Evolutionary conservation across 2,888 invertebrate species (phyloP).

Genomic region (Rhorus exstirpatorius): DNA sequence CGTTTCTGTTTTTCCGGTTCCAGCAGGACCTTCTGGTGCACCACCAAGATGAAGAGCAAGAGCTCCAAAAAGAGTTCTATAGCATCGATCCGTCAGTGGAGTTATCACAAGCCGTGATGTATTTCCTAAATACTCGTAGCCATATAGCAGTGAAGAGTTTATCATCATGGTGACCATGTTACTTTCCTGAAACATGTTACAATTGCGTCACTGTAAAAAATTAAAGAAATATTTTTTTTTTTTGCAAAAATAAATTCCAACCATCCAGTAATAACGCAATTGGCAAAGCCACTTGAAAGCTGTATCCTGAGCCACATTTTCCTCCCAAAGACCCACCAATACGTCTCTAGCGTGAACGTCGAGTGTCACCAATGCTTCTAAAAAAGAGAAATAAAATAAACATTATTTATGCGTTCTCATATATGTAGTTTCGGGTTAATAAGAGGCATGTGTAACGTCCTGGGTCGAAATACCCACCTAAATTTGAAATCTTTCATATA

Average conservation of each 20-base stretch:
- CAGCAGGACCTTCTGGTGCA: slow-evolving; percentile 88
- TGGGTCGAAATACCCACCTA: no score
- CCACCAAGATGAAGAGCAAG: slow-evolving; percentile 88
- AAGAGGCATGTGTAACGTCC: no score
- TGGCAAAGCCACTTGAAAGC: slow-evolving; percentile 97
- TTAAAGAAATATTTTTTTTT: background rate
- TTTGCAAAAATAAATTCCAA: slow-evolving; percentile 78
- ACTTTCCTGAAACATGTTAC: slow-evolving; percentile 83
- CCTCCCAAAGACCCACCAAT: slow-evolving; percentile 89
- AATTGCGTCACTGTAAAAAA: background rate
- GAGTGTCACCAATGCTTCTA: slow-evolving; percentile 95
- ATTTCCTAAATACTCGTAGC: slow-evolving; percentile 97
- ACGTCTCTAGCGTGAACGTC: slow-evolving; percentile 98
- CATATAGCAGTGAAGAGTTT: slow-evolving; percentile 88
- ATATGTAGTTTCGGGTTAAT: no score
- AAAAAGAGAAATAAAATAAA: slow-evolving; percentile 61
- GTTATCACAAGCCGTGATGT: slow-evolving; percentile 96
- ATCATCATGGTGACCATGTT: slow-evolving; percentile 87
- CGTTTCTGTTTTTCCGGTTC: slow-evolving; percentile 89
- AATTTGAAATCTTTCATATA: no score
- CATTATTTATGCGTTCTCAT: background rate
- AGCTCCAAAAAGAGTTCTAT: slow-evolving; percentile 89
- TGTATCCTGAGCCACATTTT: slow-evolving; percentile 89
- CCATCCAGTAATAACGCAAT: slow-evolving; percentile 95
- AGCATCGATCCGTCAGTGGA: slow-evolving; percentile 97